Evolutionary conservation across 1,140 invertebrate genomes (phyloP), one percentile per base, ranked within the genome.

Genomic region (Zaprionus inermis): DNA sequence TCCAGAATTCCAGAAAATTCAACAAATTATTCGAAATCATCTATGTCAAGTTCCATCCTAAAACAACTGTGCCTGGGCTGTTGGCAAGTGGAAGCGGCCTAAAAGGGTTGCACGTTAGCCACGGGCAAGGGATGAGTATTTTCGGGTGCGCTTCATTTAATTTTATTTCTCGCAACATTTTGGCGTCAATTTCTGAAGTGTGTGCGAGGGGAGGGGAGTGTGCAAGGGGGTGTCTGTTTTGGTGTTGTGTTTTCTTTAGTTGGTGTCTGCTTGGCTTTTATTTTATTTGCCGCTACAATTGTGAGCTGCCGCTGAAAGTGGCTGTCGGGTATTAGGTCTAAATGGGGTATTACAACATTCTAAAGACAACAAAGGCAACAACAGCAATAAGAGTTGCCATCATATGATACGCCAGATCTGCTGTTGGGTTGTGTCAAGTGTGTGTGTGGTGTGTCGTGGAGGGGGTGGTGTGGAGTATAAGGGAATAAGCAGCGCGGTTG

Each of bases 251-350:
- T 79, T 76, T 72, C 65, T 49, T 69, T 65, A 36, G 69, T 24
- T 20, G 49, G 56, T 57, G 60, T 85, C 71, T 78, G 77, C 56
- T 68, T 68, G 66, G 65, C 77, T 64, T 84, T 80, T 76, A 72
- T 76, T 88, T 89, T 83, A 78, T 89, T 89, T 88, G 80, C 77
- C 70, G 41, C 88, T 88, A 78, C 83, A 86, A 86, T 86, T 86
- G 82, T 79, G 76, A 82, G 82, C 46, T 58, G 61, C 58, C 51
- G 65, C 79, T 82, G 82, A 60, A 86, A 86, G 79, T 88, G 79
- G 82, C 82, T 86, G 82, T 79, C 72, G 84, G 76, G 73, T 89
- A 89, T 88, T 88, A 83, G 84, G 84, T 89, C 84, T 89, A 88
- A 88, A 88, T 83, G 83, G 76, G 84, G 76, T 82, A 88, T 83